A percentile compares a stretch with the other conserved stretches of the same genome.
phyloP scores from a whole-genome alignment of 2,797 vertebrate genomes.

The Sebastes diploproa region DNA sequence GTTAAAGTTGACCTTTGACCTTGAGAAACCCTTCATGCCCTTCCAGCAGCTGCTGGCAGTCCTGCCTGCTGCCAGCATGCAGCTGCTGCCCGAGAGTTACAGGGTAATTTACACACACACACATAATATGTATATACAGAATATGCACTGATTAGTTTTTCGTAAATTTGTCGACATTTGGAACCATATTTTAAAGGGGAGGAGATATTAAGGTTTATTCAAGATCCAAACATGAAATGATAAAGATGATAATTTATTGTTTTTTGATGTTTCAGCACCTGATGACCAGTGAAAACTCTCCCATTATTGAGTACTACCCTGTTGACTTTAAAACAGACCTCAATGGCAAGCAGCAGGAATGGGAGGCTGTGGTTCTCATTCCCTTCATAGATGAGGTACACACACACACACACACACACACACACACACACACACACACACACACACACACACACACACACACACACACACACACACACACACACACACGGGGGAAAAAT shows the following conservation, averaged over 20 bases:
- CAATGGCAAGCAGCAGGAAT: slow-evolving; percentile 98
- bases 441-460: slow-evolving; percentile 4
- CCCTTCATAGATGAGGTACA: slow-evolving; percentile 97
- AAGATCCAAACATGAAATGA: neutral
- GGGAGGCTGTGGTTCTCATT: slow-evolving; percentile 99
- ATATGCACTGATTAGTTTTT: neutral
- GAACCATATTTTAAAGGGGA: neutral
- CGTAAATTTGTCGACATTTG: neutral
- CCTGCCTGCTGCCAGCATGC: slow-evolving; percentile 94
- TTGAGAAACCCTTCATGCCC: slow-evolving; percentile 94
- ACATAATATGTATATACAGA: neutral
- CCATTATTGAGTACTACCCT: slow-evolving; percentile 96
- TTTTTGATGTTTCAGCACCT: slow-evolving; percentile 82
- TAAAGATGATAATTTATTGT: neutral
- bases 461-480: neutral
- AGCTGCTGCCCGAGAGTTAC: slow-evolving; percentile 90
- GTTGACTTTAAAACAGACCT: slow-evolving; percentile 97
- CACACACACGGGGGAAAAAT: neutral
- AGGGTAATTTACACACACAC: slow-evolving; percentile 80
- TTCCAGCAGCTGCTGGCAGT: slow-evolving; percentile 97
- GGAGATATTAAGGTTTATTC: neutral
- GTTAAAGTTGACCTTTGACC: slow-evolving; percentile 89
- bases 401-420: neutral
- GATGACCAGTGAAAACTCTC: slow-evolving; percentile 90
- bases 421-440: neutral